Conservation (phyloP, 2,113 vertebrate species). For the Apeltes quadracus region DNA sequence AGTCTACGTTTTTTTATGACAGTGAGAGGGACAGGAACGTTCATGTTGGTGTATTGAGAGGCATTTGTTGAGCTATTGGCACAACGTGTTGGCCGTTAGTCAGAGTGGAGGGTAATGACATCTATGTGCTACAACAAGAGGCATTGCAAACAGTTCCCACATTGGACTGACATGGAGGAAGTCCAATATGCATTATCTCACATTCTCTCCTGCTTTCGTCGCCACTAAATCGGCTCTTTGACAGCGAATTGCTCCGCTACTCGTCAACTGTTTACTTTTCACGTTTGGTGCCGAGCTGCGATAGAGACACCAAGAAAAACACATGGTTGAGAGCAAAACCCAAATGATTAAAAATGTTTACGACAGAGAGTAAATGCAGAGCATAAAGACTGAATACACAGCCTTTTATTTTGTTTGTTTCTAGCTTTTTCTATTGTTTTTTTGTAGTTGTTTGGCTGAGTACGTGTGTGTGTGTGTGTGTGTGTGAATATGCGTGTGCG, state of each 20-base stretch:
- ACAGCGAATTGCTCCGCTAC: not conserved
- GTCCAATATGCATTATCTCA: not conserved
- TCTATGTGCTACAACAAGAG: not conserved
- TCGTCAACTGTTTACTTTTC: not conserved
- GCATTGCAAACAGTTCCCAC: not conserved
- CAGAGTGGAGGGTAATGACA: not conserved
- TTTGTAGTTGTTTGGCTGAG: not conserved
- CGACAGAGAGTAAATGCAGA: not conserved
- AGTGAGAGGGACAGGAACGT: conserved; percentile 32
- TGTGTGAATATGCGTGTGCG: not conserved
- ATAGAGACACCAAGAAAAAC: no score
- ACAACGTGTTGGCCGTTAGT: not conserved
- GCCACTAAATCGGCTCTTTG: not conserved
- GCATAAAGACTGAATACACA: not conserved
- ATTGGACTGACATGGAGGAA: not conserved
- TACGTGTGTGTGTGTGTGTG: not conserved
- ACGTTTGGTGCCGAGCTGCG: not conserved
- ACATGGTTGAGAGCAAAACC: not conserved
- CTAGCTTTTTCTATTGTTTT: not conserved
- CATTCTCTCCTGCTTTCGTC: not conserved
- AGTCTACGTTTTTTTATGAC: conserved; percentile 35
- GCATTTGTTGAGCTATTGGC: conserved; percentile 20
- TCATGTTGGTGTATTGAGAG: conserved; percentile 4
- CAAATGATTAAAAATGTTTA: not conserved
- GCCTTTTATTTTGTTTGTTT: not conserved